Percentiles rank a stretch among this genome's conserved stretches.
Evolutionary conservation across 2,888 invertebrate genomes (phyloP).

Genomic region (Tenthredo distinguenda): DNA sequence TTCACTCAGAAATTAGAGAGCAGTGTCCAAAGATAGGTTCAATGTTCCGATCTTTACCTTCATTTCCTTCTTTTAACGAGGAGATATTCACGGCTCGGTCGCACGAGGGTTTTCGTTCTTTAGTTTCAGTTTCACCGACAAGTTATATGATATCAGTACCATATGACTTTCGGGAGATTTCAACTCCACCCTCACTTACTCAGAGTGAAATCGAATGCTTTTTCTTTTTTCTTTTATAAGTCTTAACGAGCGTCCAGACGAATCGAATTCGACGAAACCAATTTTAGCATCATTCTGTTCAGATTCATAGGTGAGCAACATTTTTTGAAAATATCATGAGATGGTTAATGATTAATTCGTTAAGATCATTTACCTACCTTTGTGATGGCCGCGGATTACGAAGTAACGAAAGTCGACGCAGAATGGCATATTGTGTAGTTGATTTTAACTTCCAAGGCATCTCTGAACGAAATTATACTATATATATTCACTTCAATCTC

Average conservation of each 20-base stretch:
- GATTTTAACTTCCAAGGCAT: background rate
- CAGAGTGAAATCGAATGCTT: background rate
- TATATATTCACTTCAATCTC: background rate
- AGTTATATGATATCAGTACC: background rate
- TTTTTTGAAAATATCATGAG: background rate
- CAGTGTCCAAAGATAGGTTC: background rate
- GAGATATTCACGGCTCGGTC: background rate
- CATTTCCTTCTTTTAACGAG: background rate
- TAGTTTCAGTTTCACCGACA: background rate
- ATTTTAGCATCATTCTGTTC: background rate
- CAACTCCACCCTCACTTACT: background rate
- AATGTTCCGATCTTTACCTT: background rate
- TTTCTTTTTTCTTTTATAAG: background rate
- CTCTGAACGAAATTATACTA: background rate
- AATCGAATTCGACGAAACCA: conserved; percentile 7
- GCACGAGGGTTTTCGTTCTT: background rate
- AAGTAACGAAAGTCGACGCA: background rate
- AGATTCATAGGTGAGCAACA: background rate
- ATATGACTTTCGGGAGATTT: background rate
- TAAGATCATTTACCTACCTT: conserved; percentile 12
- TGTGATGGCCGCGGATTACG: background rate
- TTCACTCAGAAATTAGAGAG: background rate
- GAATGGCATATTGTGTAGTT: background rate
- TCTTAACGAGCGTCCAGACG: background rate
- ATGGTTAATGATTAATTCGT: background rate